A percentile compares a stretch with the other conserved stretches of the same genome.
These are phyloP conservation scores for Apostichopus californicus DNA, from an alignment of 35 echinoderm and acorn worm genomes.

Conservation along the genomic window DNA sequence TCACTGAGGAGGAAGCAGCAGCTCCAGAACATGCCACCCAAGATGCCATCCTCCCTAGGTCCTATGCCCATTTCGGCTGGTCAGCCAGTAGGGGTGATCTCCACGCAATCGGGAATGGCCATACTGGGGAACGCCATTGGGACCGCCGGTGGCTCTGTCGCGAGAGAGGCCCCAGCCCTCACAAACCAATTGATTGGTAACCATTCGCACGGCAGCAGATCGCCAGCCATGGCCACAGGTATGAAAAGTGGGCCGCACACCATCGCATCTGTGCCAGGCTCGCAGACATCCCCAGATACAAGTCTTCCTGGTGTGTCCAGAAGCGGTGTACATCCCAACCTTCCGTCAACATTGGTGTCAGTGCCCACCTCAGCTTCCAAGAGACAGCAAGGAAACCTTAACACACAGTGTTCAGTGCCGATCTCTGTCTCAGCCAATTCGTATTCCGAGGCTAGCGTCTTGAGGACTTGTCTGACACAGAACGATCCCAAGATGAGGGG, in stretches of 20 bases:
- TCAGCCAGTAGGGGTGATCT: conserved; percentile 47
- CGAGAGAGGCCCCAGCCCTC: conserved; percentile 64
- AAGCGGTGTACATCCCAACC: conserved; percentile 57
- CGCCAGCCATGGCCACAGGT: conserved; percentile 27
- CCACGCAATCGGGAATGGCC: conserved; percentile 41
- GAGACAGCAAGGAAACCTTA: conserved; percentile 18
- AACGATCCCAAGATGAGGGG: conserved; percentile 6
- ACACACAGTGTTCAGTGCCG: conserved; percentile 56
- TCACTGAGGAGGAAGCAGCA: conserved; percentile 51
- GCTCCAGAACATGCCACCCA: background rate
- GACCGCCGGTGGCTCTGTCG: conserved; percentile 10
- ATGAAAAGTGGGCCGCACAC: conserved; percentile 47
- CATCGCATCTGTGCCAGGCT: conserved; percentile 34
- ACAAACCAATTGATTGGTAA: conserved; percentile 56
- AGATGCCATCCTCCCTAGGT: background rate
- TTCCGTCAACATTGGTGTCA: conserved; percentile 48
- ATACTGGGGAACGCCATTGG: background rate
- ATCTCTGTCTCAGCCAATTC: conserved; percentile 71
- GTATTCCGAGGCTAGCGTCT: conserved; percentile 85
- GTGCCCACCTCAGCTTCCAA: conserved; percentile 36
- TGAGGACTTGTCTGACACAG: conserved; percentile 69
- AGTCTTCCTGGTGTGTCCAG: conserved; percentile 35
- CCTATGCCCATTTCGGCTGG: conserved; percentile 16
- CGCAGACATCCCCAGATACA: conserved; percentile 31
- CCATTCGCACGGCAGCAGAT: conserved; percentile 34